Conservation (phyloP, 2,113 vertebrate species). For the Excalfactoria chinensis region DNA sequence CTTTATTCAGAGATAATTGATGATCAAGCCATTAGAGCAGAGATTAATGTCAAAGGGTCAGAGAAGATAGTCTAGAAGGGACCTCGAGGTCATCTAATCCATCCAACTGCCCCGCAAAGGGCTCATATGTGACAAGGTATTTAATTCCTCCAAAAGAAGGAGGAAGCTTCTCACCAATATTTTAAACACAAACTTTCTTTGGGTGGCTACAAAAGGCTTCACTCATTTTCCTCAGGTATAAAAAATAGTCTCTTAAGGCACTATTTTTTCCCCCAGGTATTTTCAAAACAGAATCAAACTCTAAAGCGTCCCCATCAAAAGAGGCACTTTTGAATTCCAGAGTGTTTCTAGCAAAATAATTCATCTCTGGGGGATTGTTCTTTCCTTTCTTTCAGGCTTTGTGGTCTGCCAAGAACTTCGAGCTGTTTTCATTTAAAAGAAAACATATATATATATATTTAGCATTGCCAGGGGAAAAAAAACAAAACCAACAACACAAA, state of each 20-base stretch:
- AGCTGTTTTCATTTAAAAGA: neutral
- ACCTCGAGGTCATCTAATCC: slow-evolving; percentile 9
- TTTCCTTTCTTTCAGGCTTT: neutral
- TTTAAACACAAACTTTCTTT: neutral
- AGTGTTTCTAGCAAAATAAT: neutral
- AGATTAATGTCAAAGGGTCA: slow-evolving; percentile 7
- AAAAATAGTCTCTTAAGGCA: neutral
- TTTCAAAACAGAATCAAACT: neutral
- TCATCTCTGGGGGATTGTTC: neutral
- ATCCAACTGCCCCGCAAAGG: neutral
- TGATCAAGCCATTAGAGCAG: neutral
- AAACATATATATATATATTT: neutral
- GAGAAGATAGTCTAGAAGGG: neutral
- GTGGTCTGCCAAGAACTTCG: neutral
- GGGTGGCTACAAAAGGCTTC: neutral
- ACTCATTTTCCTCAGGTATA: neutral
- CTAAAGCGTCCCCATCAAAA: neutral
- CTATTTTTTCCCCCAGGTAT: neutral
- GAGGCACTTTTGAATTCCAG: neutral
- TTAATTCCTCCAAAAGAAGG: neutral
- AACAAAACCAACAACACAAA: neutral
- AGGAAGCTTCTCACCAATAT: neutral
- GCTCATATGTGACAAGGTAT: slow-evolving; percentile 7
- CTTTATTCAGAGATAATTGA: slow-evolving; percentile 10
- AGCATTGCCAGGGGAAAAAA: neutral